Base-by-base conservation (phyloP, 2,113 vertebrate genomes). In the Chinchilla lanigera region DNA sequence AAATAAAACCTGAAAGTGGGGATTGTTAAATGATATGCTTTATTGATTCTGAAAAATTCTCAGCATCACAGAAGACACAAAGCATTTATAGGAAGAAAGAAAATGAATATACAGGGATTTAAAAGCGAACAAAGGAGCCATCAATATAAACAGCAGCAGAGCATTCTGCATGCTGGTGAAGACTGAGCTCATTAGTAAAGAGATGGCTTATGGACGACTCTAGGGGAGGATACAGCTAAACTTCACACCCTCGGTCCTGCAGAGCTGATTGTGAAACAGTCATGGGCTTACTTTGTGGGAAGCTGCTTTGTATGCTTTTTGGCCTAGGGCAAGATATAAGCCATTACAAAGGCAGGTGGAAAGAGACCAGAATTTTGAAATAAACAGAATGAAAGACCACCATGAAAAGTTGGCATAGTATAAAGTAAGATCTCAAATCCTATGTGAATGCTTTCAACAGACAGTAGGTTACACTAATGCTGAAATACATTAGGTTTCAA, bases 181-280 rank as follows among this genome's bases (percentile, higher is more conserved):
- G 97, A 95, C 17, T 73, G 22, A 12, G 0, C 91, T 98, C 97
- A 95, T 98, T 97, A 97, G 61, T 11, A 90, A 91, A 98, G 71
- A 0, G 78, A 93, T 47, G 52, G n/a, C 92, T 97, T 56, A 83
- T 63, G 95, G 92, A 65, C 93, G 77, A 87, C n/a, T 30, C 80
- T 96, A 24, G 47, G 81, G 85, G 17, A 97, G n/a, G 10, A 77
- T 58, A 20, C 0, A 10, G 35, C 7, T 65, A 52, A 87, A 96
- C 16, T 86, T 56, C 96, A 89, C 35, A 93, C 26, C 87, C 52
- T 19, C 26, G 7, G 63, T 94, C 96, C 78, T 92, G 30, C 78
- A 90, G 60, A 84, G 38, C 65, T 3, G 22, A 92, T 73, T 94
- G 35, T 28, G 86, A 96, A 92, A 86, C 28, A 93, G n/a, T 22